Base-by-base conservation (phyloP, 2,797 vertebrate species). In the Anguilla pacifica region DNA sequence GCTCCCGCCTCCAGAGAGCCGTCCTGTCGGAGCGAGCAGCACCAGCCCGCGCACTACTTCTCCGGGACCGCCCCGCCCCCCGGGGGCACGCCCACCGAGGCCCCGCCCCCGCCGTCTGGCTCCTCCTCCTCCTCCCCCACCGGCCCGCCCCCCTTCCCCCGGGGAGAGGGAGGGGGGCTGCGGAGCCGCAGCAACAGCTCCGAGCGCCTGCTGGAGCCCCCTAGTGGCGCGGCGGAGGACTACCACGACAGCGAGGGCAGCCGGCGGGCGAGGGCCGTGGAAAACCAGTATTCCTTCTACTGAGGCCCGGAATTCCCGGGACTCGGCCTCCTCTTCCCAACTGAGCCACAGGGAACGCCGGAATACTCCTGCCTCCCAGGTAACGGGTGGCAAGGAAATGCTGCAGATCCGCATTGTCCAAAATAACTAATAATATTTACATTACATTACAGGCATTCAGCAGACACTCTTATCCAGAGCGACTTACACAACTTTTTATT, bases 231-330 rank as follows among this genome's bases (percentile, higher is more conserved):
- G 0, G 90, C 95, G 0, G 98, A 99, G 53, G 98, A 99, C 94
- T 96, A 98, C 91, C 96, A 97, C 0, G 98, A 99, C 0, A 94
- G 95, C 0, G 98, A 99, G 0, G 96, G 97, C 6, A 92, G 96
- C 15, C 96, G 97, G 77, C 95, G 97, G 90, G 95, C 97, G 89
- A 95, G 98, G 83, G 98, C 98, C 0, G 97, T 99, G 64, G 98
- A 99, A 93, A 99, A 99, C 95, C 98, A 99, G 81, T 99, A 99
- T 92, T 98, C 98, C 89, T 99, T 99, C 96, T 99, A 99, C 94
- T 99, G 94, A 97, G n/a, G 25, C 86, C 88, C 59, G 82, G 88
- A 84, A 64, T 67, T 86, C 84, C 74, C 87, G 55, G 85, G 84
- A 25, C 46, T 3, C 49, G 53, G 35, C 57, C 43, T 59, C 72